A percentile compares a stretch with the other conserved stretches of the same genome.
Evolutionary conservation across 2,113 vertebrate species (phyloP).

Genomic region (Blennius ocellaris): DNA sequence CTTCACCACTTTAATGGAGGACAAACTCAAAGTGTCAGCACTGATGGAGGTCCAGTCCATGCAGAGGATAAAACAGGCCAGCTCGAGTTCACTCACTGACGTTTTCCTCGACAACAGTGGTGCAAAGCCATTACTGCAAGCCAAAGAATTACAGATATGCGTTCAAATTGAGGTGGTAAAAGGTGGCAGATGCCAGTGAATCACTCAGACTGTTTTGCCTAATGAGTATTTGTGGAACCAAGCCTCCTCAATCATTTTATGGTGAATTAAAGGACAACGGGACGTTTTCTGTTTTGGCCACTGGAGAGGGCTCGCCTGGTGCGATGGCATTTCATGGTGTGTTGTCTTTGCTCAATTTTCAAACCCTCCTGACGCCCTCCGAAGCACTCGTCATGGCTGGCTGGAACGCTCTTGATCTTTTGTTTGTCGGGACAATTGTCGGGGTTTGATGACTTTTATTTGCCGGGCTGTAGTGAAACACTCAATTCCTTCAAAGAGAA

Average conservation of each 20-base stretch:
- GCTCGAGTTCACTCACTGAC: slow-evolving; percentile 61
- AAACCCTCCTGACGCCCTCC: slow-evolving; percentile 20
- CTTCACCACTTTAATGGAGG: slow-evolving; percentile 39
- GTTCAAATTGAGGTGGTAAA: slow-evolving; percentile 73
- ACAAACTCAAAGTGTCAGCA: slow-evolving; percentile 68
- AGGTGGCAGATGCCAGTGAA: slow-evolving; percentile 72
- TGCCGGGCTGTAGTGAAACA: slow-evolving; percentile 30
- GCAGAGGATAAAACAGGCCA: slow-evolving; percentile 54
- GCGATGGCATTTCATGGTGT: slow-evolving; percentile 65
- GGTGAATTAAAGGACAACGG: slow-evolving; percentile 66
- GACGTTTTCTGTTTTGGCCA: slow-evolving; percentile 37
- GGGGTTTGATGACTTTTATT: slow-evolving; percentile 30
- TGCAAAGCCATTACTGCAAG: slow-evolving; percentile 70
- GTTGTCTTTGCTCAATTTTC: slow-evolving; percentile 68
- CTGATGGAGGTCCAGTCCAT: slow-evolving; percentile 45
- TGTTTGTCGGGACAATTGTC: not conserved
- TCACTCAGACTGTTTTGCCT: slow-evolving; percentile 72
- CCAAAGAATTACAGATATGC: slow-evolving; percentile 57
- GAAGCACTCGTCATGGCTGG: slow-evolving; percentile 37
- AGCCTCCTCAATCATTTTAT: slow-evolving; percentile 76
- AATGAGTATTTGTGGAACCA: slow-evolving; percentile 75
- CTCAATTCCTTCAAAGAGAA: slow-evolving; percentile 38
- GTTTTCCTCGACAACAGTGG: slow-evolving; percentile 63
- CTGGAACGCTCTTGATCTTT: slow-evolving; percentile 29
- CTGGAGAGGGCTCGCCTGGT: slow-evolving; percentile 25